Evolutionary conservation across 1,140 invertebrate genomes (phyloP).

Genomic region (Caerostris darwini): DNA sequence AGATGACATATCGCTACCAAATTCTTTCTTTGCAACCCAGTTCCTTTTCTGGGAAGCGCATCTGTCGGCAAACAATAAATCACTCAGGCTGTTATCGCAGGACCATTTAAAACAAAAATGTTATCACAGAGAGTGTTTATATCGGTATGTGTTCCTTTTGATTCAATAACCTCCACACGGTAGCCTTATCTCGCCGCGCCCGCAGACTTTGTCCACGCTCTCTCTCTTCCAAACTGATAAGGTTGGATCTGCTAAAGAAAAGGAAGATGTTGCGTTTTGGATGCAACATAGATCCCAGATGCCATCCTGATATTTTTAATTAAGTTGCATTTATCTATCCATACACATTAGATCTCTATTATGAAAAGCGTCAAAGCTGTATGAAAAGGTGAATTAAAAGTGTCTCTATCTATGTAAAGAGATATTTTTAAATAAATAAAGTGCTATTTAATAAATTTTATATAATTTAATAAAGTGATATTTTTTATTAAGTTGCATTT

Average conservation of each 20-base stretch:
- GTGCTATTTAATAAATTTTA: no score
- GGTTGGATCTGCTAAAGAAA: background rate
- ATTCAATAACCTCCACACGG: background rate
- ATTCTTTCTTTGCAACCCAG: background rate
- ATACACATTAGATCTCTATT: no score
- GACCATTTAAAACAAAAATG: conserved; percentile 22
- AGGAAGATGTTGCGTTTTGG: background rate
- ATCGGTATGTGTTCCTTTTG: conserved; percentile 20
- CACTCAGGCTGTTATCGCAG: background rate
- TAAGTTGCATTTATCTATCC: background rate
- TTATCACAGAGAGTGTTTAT: background rate
- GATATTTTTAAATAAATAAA: no score
- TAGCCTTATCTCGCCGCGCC: background rate
- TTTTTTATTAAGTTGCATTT: no score
- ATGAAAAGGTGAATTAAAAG: no score
- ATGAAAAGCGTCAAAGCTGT: no score
- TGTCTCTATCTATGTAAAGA: no score
- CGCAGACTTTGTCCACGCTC: background rate
- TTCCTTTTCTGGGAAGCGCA: background rate
- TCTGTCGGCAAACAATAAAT: background rate
- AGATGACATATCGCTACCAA: background rate
- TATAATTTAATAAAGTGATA: no score
- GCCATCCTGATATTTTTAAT: background rate
- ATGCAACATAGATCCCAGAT: no score
- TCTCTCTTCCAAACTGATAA: background rate